Evolutionary conservation across 2,113 vertebrate genomes (phyloP).

Genomic region (Trachemys scripta): DNA sequence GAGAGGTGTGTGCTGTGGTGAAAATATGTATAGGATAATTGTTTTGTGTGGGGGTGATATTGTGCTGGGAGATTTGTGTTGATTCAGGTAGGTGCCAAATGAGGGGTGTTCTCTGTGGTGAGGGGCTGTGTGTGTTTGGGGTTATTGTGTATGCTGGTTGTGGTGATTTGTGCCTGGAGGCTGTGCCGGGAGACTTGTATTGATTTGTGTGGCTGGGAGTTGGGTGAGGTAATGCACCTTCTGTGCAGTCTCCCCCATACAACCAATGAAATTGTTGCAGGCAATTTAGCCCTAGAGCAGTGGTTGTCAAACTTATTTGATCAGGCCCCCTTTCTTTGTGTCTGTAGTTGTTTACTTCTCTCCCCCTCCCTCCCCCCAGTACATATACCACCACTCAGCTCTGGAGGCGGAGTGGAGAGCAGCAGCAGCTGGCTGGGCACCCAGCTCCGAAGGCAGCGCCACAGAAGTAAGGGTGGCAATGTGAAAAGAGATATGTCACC

Average conservation of each 20-base stretch:
- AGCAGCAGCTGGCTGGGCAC: no score
- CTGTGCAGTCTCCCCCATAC: background rate
- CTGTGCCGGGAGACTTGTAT: background rate
- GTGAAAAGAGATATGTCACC: no score
- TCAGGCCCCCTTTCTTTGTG: no score
- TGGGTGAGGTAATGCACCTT: background rate
- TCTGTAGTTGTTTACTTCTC: no score
- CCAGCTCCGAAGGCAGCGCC: no score
- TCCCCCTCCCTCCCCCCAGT: fast-evolving
- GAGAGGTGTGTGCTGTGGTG: background rate
- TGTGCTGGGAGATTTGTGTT: background rate
- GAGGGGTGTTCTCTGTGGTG: background rate
- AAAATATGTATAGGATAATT: background rate
- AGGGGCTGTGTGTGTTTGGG: background rate
- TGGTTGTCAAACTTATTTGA: no score
- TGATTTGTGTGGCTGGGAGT: background rate
- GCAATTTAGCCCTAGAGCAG: background rate
- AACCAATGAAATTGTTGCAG: no score
- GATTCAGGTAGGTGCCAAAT: background rate
- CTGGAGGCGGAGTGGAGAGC: no score
- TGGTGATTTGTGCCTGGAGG: background rate
- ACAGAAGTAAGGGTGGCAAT: no score
- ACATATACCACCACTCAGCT: no score
- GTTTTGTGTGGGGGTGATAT: background rate
- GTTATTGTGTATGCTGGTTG: background rate